Conservation (phyloP, 2,797 vertebrate genomes). For the Caiman crocodilus region DNA sequence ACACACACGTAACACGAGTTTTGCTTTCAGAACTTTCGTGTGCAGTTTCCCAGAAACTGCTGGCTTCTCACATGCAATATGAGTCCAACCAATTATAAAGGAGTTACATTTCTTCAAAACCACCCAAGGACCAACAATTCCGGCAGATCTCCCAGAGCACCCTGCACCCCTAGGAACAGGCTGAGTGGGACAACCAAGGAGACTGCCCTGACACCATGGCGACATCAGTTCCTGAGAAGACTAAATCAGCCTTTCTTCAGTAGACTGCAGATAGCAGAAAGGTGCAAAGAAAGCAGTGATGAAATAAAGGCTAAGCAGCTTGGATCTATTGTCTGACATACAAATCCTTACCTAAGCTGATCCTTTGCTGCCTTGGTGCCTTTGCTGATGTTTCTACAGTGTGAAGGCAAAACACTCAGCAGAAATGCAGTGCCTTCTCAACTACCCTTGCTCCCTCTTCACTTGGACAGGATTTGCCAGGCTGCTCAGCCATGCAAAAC, state of each 20-base stretch:
- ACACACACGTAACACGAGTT: too few species aligned
- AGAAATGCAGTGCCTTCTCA: background rate
- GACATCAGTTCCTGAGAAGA: background rate
- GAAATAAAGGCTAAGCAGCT: fast-evolving
- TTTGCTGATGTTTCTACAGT: background rate
- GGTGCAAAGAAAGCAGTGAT: background rate
- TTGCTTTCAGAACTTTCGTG: too few species aligned
- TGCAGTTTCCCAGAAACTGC: too few species aligned
- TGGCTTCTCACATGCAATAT: too few species aligned
- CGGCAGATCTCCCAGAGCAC: background rate
- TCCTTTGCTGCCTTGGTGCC: background rate
- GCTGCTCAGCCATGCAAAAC: background rate
- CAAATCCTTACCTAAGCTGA: background rate
- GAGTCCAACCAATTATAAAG: too few species aligned
- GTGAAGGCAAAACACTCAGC: background rate
- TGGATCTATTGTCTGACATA: fast-evolving
- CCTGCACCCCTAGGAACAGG: background rate
- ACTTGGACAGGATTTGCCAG: fast-evolving
- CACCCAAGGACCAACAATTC: too few species aligned
- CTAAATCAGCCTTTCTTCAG: too few species aligned
- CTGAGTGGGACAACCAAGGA: background rate
- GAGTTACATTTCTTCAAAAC: too few species aligned
- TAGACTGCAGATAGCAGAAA: background rate
- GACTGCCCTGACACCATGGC: background rate
- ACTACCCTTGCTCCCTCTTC: background rate